phyloP scores from a whole-genome alignment of 2,113 vertebrate genomes.

The Vicugna pacos region DNA sequence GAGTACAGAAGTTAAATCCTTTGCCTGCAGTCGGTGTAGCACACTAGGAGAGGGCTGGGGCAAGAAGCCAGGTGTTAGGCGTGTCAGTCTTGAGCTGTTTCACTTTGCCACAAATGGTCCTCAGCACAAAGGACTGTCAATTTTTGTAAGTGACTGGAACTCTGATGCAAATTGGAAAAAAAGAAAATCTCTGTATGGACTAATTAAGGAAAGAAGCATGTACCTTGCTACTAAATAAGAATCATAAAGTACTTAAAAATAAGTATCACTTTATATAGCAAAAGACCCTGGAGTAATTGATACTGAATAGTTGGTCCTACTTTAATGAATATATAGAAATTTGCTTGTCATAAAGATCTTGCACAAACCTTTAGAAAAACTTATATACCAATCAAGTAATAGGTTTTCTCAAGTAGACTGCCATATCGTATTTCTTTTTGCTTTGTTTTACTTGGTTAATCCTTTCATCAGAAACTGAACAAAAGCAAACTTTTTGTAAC shows the following conservation, averaged over 20 bases:
- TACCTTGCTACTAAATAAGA: neutral
- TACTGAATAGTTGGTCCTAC: neutral
- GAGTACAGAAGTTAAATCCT: neutral
- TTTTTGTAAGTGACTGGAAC: neutral
- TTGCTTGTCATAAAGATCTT: neutral
- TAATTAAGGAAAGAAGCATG: neutral
- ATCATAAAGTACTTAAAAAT: neutral
- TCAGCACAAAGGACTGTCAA: neutral
- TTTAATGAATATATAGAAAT: neutral
- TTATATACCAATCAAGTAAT: neutral
- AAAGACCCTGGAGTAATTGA: neutral
- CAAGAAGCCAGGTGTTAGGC: neutral
- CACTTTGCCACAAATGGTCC: neutral
- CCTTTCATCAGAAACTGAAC: neutral
- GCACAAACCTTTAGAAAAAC: neutral
- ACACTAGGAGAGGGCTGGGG: neutral
- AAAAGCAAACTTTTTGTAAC: slow-evolving; percentile 25
- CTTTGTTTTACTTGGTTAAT: slow-evolving; percentile 18
- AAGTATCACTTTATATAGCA: slow-evolving; percentile 16
- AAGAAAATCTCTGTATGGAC: neutral
- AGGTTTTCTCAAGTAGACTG: neutral
- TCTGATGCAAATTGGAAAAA: neutral
- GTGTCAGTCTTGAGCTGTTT: neutral
- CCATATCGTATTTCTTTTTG: neutral
- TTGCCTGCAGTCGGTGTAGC: fast-evolving